These are phyloP conservation scores for Salarias fasciatus DNA, from an alignment of 2,797 vertebrate genomes.

Conservation along the genomic window DNA sequence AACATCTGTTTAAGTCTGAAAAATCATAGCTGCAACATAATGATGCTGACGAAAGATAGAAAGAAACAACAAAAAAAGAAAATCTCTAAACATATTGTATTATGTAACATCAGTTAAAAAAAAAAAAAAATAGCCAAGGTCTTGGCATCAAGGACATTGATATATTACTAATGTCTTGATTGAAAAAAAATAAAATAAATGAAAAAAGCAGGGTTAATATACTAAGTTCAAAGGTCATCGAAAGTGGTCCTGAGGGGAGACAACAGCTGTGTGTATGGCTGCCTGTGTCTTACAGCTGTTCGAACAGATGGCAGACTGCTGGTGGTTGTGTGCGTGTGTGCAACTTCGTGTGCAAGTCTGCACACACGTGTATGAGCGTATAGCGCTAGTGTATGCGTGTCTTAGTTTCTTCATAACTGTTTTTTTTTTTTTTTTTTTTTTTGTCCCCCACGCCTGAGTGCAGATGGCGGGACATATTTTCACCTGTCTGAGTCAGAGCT, in stretches of 20 bases:
- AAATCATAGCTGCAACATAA: slow-evolving; percentile 10
- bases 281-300: slow-evolving; percentile 58
- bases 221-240: slow-evolving; percentile 48
- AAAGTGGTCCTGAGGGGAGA: slow-evolving; percentile 29
- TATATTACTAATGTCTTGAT: not conserved
- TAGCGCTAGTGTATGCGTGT: slow-evolving; percentile 9
- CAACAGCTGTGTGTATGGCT: slow-evolving; percentile 50
- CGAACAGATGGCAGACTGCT: slow-evolving; percentile 61
- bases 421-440: not conserved
- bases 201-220: slow-evolving; percentile 1
- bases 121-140: not conserved
- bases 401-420: not conserved
- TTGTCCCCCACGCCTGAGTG: not conserved
- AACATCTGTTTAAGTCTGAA: not conserved
- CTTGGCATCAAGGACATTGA: slow-evolving; percentile 7
- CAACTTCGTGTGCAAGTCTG: slow-evolving; percentile 7
- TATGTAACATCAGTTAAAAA: not conserved
- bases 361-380: not conserved
- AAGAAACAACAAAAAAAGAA: too few species aligned
- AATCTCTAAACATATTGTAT: too few species aligned
- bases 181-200: not conserved
- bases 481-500: slow-evolving; percentile 46
- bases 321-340: slow-evolving; percentile 22
- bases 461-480: not conserved
- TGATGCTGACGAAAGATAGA: not conserved